A percentile compares a stretch with the other conserved stretches of the same genome.
Conservation (phyloP, 2,797 vertebrate genomes). For the Neosalanx taihuensis region DNA sequence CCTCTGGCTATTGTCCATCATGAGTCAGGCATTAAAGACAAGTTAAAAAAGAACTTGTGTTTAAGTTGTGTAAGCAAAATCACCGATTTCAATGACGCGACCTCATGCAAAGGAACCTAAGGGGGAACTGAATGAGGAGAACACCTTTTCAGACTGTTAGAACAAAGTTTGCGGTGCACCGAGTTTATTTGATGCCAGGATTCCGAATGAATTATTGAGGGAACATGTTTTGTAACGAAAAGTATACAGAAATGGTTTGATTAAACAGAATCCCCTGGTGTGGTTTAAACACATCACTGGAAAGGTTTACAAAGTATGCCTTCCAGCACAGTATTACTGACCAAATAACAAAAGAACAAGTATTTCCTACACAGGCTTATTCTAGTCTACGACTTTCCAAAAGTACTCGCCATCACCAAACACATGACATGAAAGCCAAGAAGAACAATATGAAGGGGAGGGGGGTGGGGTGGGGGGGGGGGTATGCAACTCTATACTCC, state of each 20-base stretch:
- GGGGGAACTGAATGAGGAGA: not conserved
- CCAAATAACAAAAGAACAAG: constrained; percentile 40
- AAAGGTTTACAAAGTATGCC: constrained; percentile 55
- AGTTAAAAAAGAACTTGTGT: not conserved
- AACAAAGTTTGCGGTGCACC: not conserved
- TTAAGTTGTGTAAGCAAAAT: not conserved
- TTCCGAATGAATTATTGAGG: not conserved
- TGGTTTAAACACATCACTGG: constrained; percentile 10
- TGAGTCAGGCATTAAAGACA: not conserved
- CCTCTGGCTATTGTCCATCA: constrained; percentile 45
- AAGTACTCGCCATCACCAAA: constrained; percentile 40
- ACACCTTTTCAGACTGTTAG: constrained; percentile 3
- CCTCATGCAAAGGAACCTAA: not conserved
- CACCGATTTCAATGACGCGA: not conserved
- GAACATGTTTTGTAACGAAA: not conserved
- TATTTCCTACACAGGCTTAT: constrained; percentile 50
- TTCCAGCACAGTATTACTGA: constrained; percentile 29
- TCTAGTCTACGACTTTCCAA: constrained; percentile 36
- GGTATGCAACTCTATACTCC: constrained; percentile 43
- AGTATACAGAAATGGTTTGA: not conserved
- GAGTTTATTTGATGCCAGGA: not conserved
- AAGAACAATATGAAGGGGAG: constrained; percentile 42
- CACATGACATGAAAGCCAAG: constrained; percentile 46
- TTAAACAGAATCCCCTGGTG: not conserved
- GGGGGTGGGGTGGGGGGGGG: not conserved